Base-by-base conservation (phyloP, 2,888 invertebrate species). In the Argynnis bischoffii region DNA sequence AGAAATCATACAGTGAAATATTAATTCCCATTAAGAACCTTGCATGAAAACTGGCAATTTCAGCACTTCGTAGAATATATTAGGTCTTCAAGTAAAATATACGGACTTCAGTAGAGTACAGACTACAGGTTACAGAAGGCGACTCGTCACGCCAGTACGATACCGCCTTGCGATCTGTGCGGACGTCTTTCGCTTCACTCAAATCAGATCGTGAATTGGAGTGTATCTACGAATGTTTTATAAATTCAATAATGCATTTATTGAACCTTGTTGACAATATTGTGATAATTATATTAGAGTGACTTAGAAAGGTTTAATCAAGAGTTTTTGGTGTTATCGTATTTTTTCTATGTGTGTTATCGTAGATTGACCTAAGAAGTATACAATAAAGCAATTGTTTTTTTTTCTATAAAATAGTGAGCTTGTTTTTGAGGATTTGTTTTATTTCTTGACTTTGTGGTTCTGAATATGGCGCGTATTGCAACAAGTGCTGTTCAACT, bases 401-500 rank as follows among this genome's bases (percentile, higher is more conserved):
- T 47, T 57, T 47, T n/a, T 3, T 6, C 18, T 35, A 18, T 6
- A 48, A 8, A 21, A 50, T 14, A 15, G 47, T 60, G 35, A 47
- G 31, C 8, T 55, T 60, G 14, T 53, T 18, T 48, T 35, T 16
- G 51, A 15, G 18, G 41, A 31, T 31, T 46, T 31, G 50, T 50
- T 11, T 35, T 47, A 26, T 3, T 60, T 35, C 55, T 46, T 11
- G 1, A 8, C 3, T 8, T 15, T 54, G n/a, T 50, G 13, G 47
- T 61, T 35, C n/a, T 64, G 50, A 72, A 66, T 53, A 92, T 92
- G 92, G 90, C 92, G 18, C 83, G 89, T 0, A 66, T 92, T 31
- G 89, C 92, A 26, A 87, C 81, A 55, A 85, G 86, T 56, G 92
- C 92, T 0, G 89, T 85, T 3, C 89, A 90, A 47, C 79, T 92